These are phyloP conservation scores for Cavia aperea DNA, from an alignment of 2,113 vertebrate genomes.

Conservation along the genomic window DNA sequence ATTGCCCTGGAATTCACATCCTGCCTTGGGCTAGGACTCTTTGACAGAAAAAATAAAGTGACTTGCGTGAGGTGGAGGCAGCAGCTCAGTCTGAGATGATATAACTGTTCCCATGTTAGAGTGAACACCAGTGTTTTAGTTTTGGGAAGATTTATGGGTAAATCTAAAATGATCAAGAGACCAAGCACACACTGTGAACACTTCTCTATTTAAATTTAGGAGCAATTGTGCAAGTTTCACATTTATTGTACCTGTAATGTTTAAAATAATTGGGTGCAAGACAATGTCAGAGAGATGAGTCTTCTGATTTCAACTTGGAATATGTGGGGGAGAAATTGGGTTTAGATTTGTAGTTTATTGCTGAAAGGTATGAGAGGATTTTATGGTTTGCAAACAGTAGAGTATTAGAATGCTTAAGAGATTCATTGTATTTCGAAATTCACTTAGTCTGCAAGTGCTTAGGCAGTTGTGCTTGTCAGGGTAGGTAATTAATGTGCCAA, in stretches of 20 bases:
- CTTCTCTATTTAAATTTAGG: slow-evolving; percentile 12
- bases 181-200: not conserved
- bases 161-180: slow-evolving; percentile 22
- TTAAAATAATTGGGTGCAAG: slow-evolving; percentile 27
- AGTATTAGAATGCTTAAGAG: slow-evolving; percentile 37
- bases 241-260: not conserved
- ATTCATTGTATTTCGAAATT: slow-evolving; percentile 56
- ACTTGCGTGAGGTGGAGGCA: not conserved
- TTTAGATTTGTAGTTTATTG: slow-evolving; percentile 45
- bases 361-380: slow-evolving; percentile 47
- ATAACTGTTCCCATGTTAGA: not conserved
- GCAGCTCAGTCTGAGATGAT: slow-evolving; percentile 14
- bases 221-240: not conserved
- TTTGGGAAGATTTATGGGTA: slow-evolving; percentile 38
- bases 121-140: not conserved
- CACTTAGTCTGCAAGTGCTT: slow-evolving; percentile 52
- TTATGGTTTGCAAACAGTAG: slow-evolving; percentile 1
- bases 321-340: slow-evolving; percentile 20
- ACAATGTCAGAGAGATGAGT: slow-evolving; percentile 23
- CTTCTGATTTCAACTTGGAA: slow-evolving; percentile 43
- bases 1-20: slow-evolving; percentile 43
- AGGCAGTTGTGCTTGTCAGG: slow-evolving; percentile 42
- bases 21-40: slow-evolving; percentile 38
- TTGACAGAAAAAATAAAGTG: slow-evolving; percentile 47
- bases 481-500: slow-evolving; percentile 39